Evolutionary conservation across 2,113 vertebrate genomes (phyloP).

Genomic region (Lophochroa leadbeateri): DNA sequence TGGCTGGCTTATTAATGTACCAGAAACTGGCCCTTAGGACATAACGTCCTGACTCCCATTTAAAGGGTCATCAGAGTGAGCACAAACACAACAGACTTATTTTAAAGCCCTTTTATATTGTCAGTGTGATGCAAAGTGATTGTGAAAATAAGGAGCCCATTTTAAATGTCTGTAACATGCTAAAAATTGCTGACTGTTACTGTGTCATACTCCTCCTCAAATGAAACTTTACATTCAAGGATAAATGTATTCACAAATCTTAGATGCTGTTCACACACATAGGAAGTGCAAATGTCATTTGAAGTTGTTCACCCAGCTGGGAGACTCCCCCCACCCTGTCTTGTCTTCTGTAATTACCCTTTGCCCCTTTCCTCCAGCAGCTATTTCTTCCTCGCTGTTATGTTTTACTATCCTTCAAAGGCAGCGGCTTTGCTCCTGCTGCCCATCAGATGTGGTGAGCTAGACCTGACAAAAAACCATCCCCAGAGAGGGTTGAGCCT

Average conservation of each 20-base stretch:
- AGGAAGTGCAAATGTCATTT: neutral
- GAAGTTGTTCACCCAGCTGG: neutral
- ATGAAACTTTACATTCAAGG: neutral
- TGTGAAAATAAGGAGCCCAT: neutral
- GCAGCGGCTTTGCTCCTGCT: neutral
- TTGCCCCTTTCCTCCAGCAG: neutral
- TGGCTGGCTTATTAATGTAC: neutral
- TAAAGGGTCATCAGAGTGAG: neutral
- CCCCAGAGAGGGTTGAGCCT: neutral
- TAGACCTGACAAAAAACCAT: neutral
- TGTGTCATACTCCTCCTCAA: neutral
- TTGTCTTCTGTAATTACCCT: constrained; percentile 9
- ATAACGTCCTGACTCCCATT: neutral
- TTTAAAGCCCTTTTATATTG: neutral
- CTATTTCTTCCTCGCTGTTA: neutral
- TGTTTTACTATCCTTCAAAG: neutral
- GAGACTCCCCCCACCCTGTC: neutral
- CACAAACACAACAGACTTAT: neutral
- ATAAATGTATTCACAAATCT: neutral
- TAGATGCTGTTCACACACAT: neutral
- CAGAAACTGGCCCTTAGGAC: neutral
- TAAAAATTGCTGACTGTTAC: neutral
- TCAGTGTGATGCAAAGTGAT: neutral
- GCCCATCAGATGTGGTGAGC: neutral
- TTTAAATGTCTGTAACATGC: neutral